A percentile compares a stretch with the other conserved stretches of the same genome.
These are phyloP conservation scores for Psammodynastes pulverulentus DNA, from an alignment of 2,113 vertebrate species.

Conservation along the genomic window DNA sequence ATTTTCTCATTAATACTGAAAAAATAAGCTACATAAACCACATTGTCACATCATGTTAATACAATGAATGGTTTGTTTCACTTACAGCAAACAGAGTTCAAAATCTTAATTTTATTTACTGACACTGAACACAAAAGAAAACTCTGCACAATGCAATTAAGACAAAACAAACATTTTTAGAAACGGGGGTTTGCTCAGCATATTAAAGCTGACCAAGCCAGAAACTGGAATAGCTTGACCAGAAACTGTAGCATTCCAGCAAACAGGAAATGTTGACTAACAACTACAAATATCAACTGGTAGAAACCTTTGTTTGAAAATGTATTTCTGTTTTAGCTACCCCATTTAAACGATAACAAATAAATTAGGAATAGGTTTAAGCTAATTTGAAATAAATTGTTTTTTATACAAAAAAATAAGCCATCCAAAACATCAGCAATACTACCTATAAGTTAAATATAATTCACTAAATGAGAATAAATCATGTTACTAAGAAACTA, in stretches of 20 bases:
- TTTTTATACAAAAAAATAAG: slow-evolving; percentile 4
- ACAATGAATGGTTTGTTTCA: neutral
- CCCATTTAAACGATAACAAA: slow-evolving; percentile 4
- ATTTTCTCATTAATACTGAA: neutral
- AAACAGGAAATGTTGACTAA: neutral
- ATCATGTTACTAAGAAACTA: neutral
- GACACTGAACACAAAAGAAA: neutral
- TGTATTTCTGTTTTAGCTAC: slow-evolving; percentile 18
- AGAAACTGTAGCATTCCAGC: neutral
- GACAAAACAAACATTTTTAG: neutral
- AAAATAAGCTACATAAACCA: neutral
- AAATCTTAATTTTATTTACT: slow-evolving; percentile 8
- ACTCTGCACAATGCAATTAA: neutral
- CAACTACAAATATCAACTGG: neutral
- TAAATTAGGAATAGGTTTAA: slow-evolving; percentile 7
- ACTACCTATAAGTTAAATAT: neutral
- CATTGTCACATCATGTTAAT: neutral
- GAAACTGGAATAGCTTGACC: neutral
- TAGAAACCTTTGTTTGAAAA: neutral
- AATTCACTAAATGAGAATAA: neutral
- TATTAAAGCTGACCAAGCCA: neutral
- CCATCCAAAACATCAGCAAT: neutral
- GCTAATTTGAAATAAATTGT: slow-evolving; percentile 1
- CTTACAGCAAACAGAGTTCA: neutral
- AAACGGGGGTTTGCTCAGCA: neutral